Conservation (phyloP, 2,888 invertebrate species). For the Automeris io region DNA sequence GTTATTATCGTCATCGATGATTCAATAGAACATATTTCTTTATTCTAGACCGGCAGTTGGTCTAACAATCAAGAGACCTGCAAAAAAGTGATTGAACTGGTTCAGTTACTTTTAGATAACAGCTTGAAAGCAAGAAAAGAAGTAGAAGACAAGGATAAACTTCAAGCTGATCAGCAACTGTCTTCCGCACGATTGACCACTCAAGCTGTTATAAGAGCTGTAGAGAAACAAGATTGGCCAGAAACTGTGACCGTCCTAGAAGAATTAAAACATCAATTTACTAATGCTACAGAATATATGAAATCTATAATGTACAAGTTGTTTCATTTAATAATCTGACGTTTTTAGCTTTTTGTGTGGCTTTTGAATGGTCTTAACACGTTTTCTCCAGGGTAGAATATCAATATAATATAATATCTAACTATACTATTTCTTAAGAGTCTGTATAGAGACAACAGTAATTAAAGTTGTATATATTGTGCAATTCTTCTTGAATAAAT, state of each 20-base stretch:
- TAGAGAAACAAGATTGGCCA: constrained; percentile 62
- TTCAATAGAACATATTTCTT: neutral
- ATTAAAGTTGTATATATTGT: too few relatives aligned
- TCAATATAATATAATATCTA: too few relatives aligned
- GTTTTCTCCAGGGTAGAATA: too few relatives aligned
- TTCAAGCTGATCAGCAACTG: constrained; percentile 73
- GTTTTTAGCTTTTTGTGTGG: too few relatives aligned
- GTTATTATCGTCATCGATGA: too few relatives aligned
- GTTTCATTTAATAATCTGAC: constrained; percentile 25
- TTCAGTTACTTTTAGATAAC: constrained; percentile 74
- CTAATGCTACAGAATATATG: constrained; percentile 59
- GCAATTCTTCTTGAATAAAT: too few relatives aligned
- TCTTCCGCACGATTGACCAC: constrained; percentile 78
- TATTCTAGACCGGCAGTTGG: constrained; percentile 67
- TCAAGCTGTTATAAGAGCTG: constrained; percentile 73
- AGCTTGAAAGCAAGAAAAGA: constrained; percentile 73
- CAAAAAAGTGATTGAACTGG: constrained; percentile 78
- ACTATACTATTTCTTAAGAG: too few relatives aligned
- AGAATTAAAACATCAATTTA: constrained; percentile 41
- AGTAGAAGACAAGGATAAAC: constrained; percentile 61
- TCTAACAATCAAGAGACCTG: constrained; percentile 76
- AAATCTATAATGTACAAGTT: constrained; percentile 49
- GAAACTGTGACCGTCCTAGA: constrained; percentile 46
- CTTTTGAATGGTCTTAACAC: too few relatives aligned
- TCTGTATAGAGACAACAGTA: too few relatives aligned